These are phyloP conservation scores for Sisor rabdophorus DNA, from an alignment of 2,113 vertebrate species.

Conservation along the genomic window DNA sequence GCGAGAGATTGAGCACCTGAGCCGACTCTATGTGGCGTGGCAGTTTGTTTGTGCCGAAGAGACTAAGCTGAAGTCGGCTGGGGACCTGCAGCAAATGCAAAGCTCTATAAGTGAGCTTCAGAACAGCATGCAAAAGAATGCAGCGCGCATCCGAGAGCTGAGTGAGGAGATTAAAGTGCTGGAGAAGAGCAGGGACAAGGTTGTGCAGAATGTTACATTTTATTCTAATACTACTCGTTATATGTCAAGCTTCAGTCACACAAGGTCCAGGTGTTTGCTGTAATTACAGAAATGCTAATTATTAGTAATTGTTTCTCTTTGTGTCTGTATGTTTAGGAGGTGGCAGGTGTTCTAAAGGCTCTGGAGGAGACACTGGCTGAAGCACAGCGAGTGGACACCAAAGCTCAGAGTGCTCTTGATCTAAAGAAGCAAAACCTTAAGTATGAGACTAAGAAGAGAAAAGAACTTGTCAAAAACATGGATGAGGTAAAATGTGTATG, in stretches of 20 bases:
- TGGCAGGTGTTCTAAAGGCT: constrained; percentile 66
- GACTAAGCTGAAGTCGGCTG: constrained; percentile 72
- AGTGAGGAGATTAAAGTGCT: constrained; percentile 74
- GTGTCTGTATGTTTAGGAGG: constrained; percentile 67
- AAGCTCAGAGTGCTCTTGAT: constrained; percentile 82
- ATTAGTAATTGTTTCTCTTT: neutral
- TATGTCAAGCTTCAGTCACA: too few species aligned
- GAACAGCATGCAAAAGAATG: constrained; percentile 70
- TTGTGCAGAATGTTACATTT: constrained; percentile 43
- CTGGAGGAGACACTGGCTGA: constrained; percentile 79
- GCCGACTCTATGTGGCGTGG: constrained; percentile 79
- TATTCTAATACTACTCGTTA: too few species aligned
- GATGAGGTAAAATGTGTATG: constrained; percentile 75
- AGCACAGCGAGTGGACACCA: constrained; percentile 77
- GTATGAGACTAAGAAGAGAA: constrained; percentile 77
- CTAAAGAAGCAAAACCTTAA: constrained; percentile 85
- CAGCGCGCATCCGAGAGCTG: constrained; percentile 73
- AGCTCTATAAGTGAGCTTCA: constrained; percentile 69
- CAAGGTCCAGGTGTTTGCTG: too few species aligned
- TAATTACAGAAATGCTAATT: too few species aligned
- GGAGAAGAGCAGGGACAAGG: constrained; percentile 81
- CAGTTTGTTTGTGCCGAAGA: constrained; percentile 84
- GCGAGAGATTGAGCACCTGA: constrained; percentile 81
- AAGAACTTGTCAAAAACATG: constrained; percentile 80
- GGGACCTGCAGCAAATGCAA: constrained; percentile 76